These are phyloP conservation scores for Acleris emargana DNA, from an alignment of 2,888 invertebrate genomes.

Conservation along the genomic window DNA sequence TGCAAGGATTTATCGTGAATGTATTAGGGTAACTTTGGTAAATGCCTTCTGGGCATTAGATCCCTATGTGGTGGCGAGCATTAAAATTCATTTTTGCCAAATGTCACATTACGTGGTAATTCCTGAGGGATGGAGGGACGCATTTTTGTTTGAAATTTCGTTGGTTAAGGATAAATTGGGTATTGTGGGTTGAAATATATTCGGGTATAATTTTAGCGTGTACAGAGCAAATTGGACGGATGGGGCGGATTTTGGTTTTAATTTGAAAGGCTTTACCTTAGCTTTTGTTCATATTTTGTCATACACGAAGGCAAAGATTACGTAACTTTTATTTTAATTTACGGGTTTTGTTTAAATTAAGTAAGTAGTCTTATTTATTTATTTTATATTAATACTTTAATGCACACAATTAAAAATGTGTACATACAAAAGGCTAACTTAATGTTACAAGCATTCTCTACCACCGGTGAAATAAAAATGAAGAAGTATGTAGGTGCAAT, in stretches of 20 bases:
- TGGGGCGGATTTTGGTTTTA: slow-evolving; percentile 28
- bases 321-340: no score
- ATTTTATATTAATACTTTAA: no score
- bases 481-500: no score
- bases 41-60: slow-evolving; percentile 32
- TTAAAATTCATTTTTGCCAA: slow-evolving; percentile 63
- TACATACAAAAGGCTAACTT: no score
- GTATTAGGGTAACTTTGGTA: slow-evolving; percentile 9
- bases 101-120: slow-evolving; percentile 54
- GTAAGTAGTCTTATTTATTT: no score
- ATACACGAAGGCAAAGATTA: background rate
- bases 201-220: slow-evolving; percentile 25
- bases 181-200: slow-evolving; percentile 33
- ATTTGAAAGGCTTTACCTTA: slow-evolving; percentile 29
- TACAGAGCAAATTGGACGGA: slow-evolving; percentile 21
- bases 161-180: slow-evolving; percentile 37
- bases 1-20: background rate
- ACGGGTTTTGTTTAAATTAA: no score
- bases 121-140: slow-evolving; percentile 44
- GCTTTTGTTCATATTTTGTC: slow-evolving; percentile 11
- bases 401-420: no score
- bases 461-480: no score
- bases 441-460: no score
- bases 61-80: slow-evolving; percentile 42
- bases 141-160: slow-evolving; percentile 43